Conservation (phyloP, 2,888 invertebrate genomes). For the Eilema griseolum region DNA sequence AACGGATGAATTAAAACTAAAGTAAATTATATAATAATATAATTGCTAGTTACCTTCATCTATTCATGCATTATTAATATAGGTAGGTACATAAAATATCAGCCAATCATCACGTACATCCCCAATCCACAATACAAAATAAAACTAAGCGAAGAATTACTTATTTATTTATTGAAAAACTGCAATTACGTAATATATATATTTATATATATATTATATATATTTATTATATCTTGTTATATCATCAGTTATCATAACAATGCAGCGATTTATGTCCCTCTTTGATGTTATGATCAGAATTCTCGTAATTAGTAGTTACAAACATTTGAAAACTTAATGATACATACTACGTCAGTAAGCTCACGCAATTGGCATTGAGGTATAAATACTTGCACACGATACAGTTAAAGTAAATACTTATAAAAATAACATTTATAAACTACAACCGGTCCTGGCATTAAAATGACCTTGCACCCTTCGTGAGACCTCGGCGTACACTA, state of each 20-base stretch:
- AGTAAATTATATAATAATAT: too few species aligned
- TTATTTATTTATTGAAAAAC: too few species aligned
- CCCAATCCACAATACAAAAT: too few species aligned
- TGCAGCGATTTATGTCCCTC: not conserved
- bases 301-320: not conserved
- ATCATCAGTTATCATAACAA: not conserved
- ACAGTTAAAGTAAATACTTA: not conserved
- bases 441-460: not conserved
- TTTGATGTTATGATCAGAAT: not conserved
- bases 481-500: not conserved
- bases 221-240: not conserved
- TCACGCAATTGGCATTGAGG: not conserved
- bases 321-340: conserved; percentile 2
- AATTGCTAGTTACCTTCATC: too few species aligned
- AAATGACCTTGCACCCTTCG: conserved; percentile 1
- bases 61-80: too few species aligned
- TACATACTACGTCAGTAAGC: not conserved
- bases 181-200: too few species aligned
- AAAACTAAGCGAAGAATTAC: too few species aligned
- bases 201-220: too few species aligned
- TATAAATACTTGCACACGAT: not conserved
- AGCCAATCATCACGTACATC: too few species aligned
- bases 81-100: too few species aligned
- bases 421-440: not conserved
- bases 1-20: too few species aligned